Conservation (phyloP, 2,113 vertebrate species). For the Amia ocellicauda region DNA sequence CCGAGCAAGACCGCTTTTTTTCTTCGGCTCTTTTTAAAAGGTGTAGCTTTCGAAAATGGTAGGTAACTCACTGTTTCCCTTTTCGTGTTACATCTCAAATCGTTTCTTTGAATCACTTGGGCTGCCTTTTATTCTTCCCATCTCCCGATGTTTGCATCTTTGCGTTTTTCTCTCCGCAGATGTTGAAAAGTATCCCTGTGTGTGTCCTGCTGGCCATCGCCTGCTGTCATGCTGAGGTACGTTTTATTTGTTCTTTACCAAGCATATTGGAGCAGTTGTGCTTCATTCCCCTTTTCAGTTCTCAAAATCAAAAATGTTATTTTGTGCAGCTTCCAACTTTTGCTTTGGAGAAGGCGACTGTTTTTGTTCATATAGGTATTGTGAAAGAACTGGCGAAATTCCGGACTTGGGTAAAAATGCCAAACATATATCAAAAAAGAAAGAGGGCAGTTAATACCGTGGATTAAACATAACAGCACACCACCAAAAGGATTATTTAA, state of each 20-base stretch:
- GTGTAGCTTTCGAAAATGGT: conserved; percentile 45
- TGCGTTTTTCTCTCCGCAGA: conserved; percentile 47
- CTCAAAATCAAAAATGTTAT: too few species aligned
- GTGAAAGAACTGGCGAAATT: too few species aligned
- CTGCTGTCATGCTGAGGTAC: conserved; percentile 57
- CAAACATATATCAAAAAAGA: too few species aligned
- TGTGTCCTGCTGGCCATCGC: conserved; percentile 53
- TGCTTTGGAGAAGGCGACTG: too few species aligned
- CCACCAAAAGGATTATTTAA: too few species aligned
- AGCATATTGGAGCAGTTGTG: too few species aligned
- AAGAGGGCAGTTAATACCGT: too few species aligned
- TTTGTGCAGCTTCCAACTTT: too few species aligned
- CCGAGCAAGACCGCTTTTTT: conserved; percentile 29
- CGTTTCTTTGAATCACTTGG: conserved; percentile 13
- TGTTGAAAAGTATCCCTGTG: conserved; percentile 56
- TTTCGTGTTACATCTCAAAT: neutral
- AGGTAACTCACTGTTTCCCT: conserved; percentile 9
- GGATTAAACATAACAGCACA: too few species aligned
- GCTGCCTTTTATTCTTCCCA: neutral
- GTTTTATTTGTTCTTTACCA: conserved; percentile 26
- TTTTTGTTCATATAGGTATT: too few species aligned
- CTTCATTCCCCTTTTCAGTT: too few species aligned
- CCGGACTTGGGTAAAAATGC: too few species aligned
- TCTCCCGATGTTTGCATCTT: conserved; percentile 25
- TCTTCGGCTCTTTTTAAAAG: conserved; percentile 3